Evolutionary conservation across 37 sponge, comb jelly and placozoan genomes (phyloP), one percentile per base, ranked within the genome.

Genomic region (Geodia barretti): DNA sequence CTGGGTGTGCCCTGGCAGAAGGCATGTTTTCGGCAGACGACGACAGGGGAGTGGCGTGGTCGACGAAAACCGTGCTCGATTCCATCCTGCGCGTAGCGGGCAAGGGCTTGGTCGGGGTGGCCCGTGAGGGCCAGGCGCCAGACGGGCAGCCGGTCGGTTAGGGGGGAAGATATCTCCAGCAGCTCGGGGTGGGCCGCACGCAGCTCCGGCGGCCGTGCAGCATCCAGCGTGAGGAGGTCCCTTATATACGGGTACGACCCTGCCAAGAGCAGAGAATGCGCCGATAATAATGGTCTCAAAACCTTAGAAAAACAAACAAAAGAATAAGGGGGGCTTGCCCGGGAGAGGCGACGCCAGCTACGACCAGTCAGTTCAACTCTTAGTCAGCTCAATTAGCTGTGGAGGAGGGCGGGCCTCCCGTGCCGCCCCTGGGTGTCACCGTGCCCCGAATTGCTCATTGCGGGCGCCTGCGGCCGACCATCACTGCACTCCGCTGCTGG

Each of bases 1-100:
- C 64, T 3, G 66, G 78, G 41, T 78, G 64, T 62, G 58, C 33
- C 14, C 7, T 7, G 1, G 76, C 76, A 2, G 76, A 59, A 1
- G 20, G 76, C 59, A 75, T 42, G 76, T 75, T 75, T 9, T 31
- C 26, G 11, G 61, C 19, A 17, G 54, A 7, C 14, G 54, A 47
- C 11, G 7, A 14, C 14, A 47, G 54, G 14, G 54, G 54, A 14
- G 7, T 7, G 7, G 54, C 14, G 54, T 47, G 14, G 54, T 47
- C 54, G 54, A 47, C 54, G 54, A 14, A 47, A 66, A 21, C 33
- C 68, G 5, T 66, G 32, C 30, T 66, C 33, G 17, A 66, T 66
- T 5, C 68, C 68, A 21, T 7, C 5, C 19, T 21, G 68, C 8
- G 17, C 20, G 33, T 30, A 66, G 30, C 33, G 7, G 8, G 19